Evolutionary conservation across 2,888 invertebrate genomes (phyloP).

Genomic region (Eugnorisma glareosa): DNA sequence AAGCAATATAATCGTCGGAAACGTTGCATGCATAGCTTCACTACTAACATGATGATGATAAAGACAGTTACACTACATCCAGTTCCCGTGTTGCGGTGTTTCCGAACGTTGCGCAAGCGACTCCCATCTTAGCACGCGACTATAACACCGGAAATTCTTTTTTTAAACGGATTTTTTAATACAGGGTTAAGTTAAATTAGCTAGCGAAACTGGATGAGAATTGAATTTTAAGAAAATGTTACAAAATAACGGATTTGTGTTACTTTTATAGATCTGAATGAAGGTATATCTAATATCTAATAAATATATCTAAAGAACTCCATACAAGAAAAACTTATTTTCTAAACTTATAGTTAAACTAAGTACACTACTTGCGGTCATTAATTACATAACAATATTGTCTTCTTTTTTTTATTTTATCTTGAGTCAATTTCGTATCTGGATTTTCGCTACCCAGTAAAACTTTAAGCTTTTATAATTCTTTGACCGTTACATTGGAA

Average conservation of each 20-base stretch:
- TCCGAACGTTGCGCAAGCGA: slow-evolving; percentile 78
- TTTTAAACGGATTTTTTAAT: slow-evolving; percentile 44
- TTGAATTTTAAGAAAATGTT: neutral
- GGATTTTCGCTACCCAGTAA: neutral
- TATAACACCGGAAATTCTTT: slow-evolving; percentile 73
- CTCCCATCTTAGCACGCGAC: slow-evolving; percentile 78
- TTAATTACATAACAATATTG: neutral
- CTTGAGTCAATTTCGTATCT: neutral
- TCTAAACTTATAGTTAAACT: neutral
- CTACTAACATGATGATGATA: slow-evolving; percentile 72
- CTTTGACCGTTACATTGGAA: slow-evolving; percentile 69
- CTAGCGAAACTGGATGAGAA: neutral
- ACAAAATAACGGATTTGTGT: neutral
- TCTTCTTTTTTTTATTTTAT: neutral
- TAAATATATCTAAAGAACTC: neutral
- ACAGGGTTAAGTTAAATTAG: slow-evolving; percentile 1
- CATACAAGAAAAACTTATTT: neutral
- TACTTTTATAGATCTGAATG: neutral
- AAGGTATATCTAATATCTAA: too few species aligned
- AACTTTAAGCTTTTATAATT: slow-evolving; percentile 21
- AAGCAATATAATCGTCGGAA: slow-evolving; percentile 74
- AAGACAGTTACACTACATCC: slow-evolving; percentile 75
- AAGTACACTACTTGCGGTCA: neutral
- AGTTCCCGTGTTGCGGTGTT: slow-evolving; percentile 79
- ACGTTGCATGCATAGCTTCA: slow-evolving; percentile 73